These are phyloP conservation scores for Sycophila sp. DNA, from an alignment of 1,140 invertebrate genomes.

Conservation along the genomic window DNA sequence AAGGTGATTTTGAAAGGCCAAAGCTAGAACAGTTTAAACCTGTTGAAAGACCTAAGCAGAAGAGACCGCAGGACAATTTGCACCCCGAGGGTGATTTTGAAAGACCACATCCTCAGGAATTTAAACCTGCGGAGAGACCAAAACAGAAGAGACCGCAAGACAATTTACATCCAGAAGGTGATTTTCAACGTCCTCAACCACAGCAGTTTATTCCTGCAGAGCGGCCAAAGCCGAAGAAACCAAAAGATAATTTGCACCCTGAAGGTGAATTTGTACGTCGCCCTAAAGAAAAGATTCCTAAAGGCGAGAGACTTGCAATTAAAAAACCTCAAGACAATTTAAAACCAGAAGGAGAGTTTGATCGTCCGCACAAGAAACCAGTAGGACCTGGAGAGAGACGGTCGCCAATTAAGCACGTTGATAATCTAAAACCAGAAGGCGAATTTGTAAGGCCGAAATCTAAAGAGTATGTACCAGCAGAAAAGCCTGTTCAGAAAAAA, in stretches of 20 bases:
- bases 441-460: slow-evolving; percentile 66
- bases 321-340: slow-evolving; percentile 67
- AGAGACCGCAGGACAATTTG: slow-evolving; percentile 73
- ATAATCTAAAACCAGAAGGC: slow-evolving; percentile 73
- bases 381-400: slow-evolving; percentile 66
- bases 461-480: slow-evolving; percentile 55
- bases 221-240: slow-evolving; percentile 66
- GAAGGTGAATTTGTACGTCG: slow-evolving; percentile 68
- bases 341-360: slow-evolving; percentile 70
- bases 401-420: slow-evolving; percentile 68
- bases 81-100: slow-evolving; percentile 71
- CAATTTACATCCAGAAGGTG: slow-evolving; percentile 67
- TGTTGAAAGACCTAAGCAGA: slow-evolving; percentile 71
- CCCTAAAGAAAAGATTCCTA: slow-evolving; percentile 58
- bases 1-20: slow-evolving; percentile 66
- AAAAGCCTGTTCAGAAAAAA: slow-evolving; percentile 53
- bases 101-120: slow-evolving; percentile 57
- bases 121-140: slow-evolving; percentile 63
- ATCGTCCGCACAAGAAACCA: slow-evolving; percentile 60
- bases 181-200: slow-evolving; percentile 51
- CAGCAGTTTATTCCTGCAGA: slow-evolving; percentile 54
- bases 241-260: slow-evolving; percentile 73
- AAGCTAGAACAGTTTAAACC: slow-evolving; percentile 68
- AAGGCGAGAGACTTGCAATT: slow-evolving; percentile 53
- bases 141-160: slow-evolving; percentile 65